Conservation (phyloP, 2,113 vertebrate species). For the Naja naja region DNA sequence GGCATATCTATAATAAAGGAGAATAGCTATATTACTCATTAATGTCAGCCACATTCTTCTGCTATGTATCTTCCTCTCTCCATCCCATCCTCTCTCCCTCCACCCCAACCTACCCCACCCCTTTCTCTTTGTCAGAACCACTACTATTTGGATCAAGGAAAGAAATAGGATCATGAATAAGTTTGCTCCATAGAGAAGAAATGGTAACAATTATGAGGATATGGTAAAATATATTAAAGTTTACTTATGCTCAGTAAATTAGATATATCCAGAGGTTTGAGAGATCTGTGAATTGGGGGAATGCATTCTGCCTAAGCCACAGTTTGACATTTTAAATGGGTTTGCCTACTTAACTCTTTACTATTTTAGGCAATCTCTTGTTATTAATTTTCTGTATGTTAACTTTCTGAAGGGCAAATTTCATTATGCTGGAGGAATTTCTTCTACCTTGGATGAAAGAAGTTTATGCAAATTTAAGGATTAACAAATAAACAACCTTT, state of each 20-base stretch:
- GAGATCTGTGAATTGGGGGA: background rate
- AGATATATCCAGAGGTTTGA: background rate
- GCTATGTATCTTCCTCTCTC: background rate
- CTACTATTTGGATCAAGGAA: background rate
- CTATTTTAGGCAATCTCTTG: background rate
- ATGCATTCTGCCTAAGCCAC: background rate
- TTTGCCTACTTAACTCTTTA: background rate
- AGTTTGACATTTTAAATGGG: background rate
- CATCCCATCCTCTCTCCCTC: no score
- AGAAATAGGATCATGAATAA: background rate
- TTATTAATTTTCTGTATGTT: background rate
- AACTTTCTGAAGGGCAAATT: background rate
- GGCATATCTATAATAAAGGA: background rate
- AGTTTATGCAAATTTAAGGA: background rate
- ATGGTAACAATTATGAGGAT: background rate
- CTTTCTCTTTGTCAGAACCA: background rate
- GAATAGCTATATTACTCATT: background rate
- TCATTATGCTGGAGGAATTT: background rate
- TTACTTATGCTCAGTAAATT: background rate
- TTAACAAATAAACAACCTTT: background rate
- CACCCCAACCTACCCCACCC: no score
- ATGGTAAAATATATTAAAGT: background rate
- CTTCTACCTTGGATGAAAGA: background rate
- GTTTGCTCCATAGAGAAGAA: background rate
- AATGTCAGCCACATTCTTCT: background rate